Evolutionary conservation across 2,888 invertebrate genomes (phyloP).

Genomic region (Cephalotes varians): DNA sequence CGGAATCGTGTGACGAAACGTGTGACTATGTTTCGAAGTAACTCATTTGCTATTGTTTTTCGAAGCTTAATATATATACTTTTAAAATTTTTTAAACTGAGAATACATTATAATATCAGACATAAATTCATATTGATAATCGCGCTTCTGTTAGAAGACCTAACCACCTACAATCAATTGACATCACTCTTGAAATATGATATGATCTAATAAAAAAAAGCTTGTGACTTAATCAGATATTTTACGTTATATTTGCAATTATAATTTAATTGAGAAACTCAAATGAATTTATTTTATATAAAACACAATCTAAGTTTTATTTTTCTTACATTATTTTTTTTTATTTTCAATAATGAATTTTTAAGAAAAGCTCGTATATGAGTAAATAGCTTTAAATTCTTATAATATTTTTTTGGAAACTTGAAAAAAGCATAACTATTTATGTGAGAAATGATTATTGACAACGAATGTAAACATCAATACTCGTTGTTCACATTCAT

Average conservation of each 20-base stretch:
- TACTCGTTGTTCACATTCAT: too few relatives aligned
- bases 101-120: neutral
- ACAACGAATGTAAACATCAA: too few relatives aligned
- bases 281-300: neutral
- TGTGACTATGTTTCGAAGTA: neutral
- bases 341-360: neutral
- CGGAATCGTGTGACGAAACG: neutral
- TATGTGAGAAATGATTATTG: neutral
- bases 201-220: neutral
- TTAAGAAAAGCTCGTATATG: neutral
- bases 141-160: neutral
- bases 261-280: neutral
- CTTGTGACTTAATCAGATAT: neutral
- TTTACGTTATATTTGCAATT: neutral
- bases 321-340: neutral
- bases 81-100: neutral
- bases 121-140: too few relatives aligned
- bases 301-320: neutral
- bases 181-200: neutral
- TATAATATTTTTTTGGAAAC: too few relatives aligned
- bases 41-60: neutral
- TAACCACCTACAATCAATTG: neutral
- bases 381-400: too few relatives aligned
- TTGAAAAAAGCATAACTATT: neutral
- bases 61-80: neutral